Evolutionary conservation across 2,113 vertebrate species (phyloP), one percentile per base, ranked within the genome.

Genomic region (Lasiurus cinereus): DNA sequence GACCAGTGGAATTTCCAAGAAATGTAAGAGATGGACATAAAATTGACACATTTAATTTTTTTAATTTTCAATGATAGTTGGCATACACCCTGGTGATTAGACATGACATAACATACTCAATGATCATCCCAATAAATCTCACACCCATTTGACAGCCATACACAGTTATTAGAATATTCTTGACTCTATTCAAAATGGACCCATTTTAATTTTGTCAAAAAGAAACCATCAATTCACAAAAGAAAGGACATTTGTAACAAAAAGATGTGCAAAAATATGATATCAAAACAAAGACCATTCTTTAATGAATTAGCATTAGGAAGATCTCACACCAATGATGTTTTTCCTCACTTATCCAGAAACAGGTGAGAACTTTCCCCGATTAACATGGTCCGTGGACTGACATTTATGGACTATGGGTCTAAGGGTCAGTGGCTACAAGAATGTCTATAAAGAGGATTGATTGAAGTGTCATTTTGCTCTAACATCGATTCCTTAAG

Each of bases 401-500:
- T 19, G 33, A 39, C 72, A 72, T 31, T 78, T 36, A 62, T 5
- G 29, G 21, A 52, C 29, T 39, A 10, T 1, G 0, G 36, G 4
- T 39, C 29, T 50, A 85, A 62, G 33, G 21, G 39, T 73, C 72
- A 5, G 14, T 31, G 13, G 12, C 52, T 72, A 29, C 4, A 76
- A 36, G 27, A 84, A 90, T 69, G 39, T 73, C 80, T 73, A 18
- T 8, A 12, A 82, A 50, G 15, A 92, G 5, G 2, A 69, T 0
- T 27, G 22, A 84, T 52, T 62, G 22, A 62, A 62, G 6, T 43
- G 29, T 39, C 22, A 78, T 69, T 91, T 90, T 74, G 33, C 50
- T 91, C 94, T 83, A 72, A 87, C 50, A 48, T 50, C 77, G 79
- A 54, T 66, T 92, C 64, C 82, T 94, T 80, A 64, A 76, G 39